Conservation (phyloP, 2,113 vertebrate genomes). For the Lutjanus erythropterus region DNA sequence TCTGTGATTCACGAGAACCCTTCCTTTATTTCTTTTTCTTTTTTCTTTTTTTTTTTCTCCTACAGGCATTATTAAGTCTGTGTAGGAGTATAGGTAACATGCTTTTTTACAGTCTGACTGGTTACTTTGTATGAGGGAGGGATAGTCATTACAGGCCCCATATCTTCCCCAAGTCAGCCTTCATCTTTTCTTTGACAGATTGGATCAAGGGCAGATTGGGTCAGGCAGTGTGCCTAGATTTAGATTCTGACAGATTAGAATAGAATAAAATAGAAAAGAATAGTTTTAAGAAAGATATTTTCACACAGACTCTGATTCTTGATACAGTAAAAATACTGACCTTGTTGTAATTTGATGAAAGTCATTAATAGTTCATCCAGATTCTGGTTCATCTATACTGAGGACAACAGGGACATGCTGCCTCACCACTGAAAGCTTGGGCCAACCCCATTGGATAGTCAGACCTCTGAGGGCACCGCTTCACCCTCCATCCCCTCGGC, state of each 20-base stretch:
- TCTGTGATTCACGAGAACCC: constrained; percentile 69
- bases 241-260: constrained; percentile 32
- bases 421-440: constrained; percentile 50
- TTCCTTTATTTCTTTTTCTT: constrained; percentile 67
- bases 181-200: constrained; percentile 63
- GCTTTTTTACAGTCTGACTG: constrained; percentile 66
- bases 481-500: constrained; percentile 67
- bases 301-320: not conserved
- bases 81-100: constrained; percentile 70
- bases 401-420: constrained; percentile 43
- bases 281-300: not conserved
- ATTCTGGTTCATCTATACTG: constrained; percentile 57
- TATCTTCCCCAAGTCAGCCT: constrained; percentile 56
- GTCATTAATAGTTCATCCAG: constrained; percentile 64
- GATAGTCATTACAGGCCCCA: constrained; percentile 57
- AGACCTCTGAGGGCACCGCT: constrained; percentile 64
- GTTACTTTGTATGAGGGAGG: constrained; percentile 67
- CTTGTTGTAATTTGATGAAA: constrained; percentile 37
- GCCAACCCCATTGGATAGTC: constrained; percentile 57
- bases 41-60: constrained; percentile 37
- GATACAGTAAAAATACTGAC: constrained; percentile 25
- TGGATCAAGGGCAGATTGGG: constrained; percentile 56
- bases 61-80: constrained; percentile 76
- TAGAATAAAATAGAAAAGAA: constrained; percentile 27
- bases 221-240: constrained; percentile 34